A percentile compares a stretch with the other conserved stretches of the same genome.
Evolutionary conservation across 2,888 invertebrate species (phyloP).

Genomic region (Cistogaster globosa): DNA sequence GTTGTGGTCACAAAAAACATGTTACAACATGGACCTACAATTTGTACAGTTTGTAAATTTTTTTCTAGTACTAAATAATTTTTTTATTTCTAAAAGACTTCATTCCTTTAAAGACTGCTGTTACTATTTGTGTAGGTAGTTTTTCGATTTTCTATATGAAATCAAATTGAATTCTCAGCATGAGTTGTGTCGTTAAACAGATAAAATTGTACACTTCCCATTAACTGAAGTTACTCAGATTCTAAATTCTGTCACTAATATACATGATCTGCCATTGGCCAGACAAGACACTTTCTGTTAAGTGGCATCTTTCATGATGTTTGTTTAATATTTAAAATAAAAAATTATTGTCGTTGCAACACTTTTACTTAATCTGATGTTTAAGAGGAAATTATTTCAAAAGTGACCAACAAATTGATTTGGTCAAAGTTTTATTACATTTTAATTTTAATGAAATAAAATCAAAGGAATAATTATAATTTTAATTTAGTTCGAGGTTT

Average conservation of each 20-base stretch:
- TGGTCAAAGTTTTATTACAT: too few relatives aligned
- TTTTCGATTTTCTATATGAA: conserved; percentile 69
- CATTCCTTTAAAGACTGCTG: conserved; percentile 27
- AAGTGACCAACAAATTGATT: too few relatives aligned
- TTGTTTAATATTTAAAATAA: conserved; percentile 2
- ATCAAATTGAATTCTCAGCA: conserved; percentile 74
- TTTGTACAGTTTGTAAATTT: too few relatives aligned
- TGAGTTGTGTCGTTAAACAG: conserved; percentile 72
- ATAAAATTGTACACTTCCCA: conserved; percentile 73
- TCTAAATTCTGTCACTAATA: conserved; percentile 36
- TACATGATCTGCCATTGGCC: conserved; percentile 4
- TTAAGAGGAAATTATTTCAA: neutral
- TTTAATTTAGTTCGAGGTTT: too few relatives aligned
- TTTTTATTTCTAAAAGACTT: neutral
- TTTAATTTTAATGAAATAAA: too few relatives aligned
- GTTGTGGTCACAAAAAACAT: too few relatives aligned
- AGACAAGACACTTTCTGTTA: conserved; percentile 9
- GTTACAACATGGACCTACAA: too few relatives aligned
- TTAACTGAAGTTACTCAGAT: conserved; percentile 61
- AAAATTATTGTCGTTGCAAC: neutral
- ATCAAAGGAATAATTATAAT: too few relatives aligned
- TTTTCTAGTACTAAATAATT: too few relatives aligned
- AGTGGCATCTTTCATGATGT: conserved; percentile 26
- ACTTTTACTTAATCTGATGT: neutral
- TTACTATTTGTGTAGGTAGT: conserved; percentile 56